A percentile compares a stretch with the other conserved stretches of the same genome.
Conservation (phyloP, 2,888 invertebrate species). For the Neelides folsomi region DNA sequence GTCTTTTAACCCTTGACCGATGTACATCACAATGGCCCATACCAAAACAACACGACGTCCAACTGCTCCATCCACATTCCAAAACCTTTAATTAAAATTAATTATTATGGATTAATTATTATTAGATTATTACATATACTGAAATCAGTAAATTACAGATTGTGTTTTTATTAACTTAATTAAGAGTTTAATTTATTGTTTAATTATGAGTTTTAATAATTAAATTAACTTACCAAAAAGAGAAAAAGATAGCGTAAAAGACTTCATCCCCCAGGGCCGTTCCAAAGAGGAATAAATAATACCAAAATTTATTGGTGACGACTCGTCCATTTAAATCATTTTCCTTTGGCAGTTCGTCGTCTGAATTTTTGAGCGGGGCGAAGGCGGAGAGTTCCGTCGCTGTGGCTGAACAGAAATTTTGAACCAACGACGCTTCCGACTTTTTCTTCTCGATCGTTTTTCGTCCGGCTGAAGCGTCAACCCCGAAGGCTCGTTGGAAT, state of each 20-base stretch:
- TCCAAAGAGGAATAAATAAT: slow-evolving; percentile 69
- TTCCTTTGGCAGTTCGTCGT: slow-evolving; percentile 34
- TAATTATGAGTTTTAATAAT: too few relatives aligned
- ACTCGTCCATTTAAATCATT: slow-evolving; percentile 41
- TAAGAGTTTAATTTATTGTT: too few relatives aligned
- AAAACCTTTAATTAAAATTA: slow-evolving; percentile 42
- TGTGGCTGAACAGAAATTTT: neutral
- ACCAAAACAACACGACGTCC: slow-evolving; percentile 67
- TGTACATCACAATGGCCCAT: slow-evolving; percentile 71
- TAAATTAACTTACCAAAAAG: slow-evolving; percentile 51
- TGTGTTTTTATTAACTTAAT: too few relatives aligned
- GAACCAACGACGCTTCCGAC: neutral
- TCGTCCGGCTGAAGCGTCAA: slow-evolving; percentile 37
- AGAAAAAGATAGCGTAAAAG: slow-evolving; percentile 81
- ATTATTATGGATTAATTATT: too few relatives aligned
- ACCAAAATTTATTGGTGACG: slow-evolving; percentile 63
- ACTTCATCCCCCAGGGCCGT: slow-evolving; percentile 79
- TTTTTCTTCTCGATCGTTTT: neutral
- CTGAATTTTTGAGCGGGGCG: neutral
- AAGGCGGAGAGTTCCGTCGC: neutral
- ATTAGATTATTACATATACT: too few relatives aligned
- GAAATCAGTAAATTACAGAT: too few relatives aligned
- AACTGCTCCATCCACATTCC: slow-evolving; percentile 82
- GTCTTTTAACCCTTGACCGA: slow-evolving; percentile 79
- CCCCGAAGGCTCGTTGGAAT: slow-evolving; percentile 67